Percentiles rank a stretch among this genome's conserved stretches.
phyloP scores from a whole-genome alignment of 2,797 vertebrate species.

The Spinibarbus caldwelli region DNA sequence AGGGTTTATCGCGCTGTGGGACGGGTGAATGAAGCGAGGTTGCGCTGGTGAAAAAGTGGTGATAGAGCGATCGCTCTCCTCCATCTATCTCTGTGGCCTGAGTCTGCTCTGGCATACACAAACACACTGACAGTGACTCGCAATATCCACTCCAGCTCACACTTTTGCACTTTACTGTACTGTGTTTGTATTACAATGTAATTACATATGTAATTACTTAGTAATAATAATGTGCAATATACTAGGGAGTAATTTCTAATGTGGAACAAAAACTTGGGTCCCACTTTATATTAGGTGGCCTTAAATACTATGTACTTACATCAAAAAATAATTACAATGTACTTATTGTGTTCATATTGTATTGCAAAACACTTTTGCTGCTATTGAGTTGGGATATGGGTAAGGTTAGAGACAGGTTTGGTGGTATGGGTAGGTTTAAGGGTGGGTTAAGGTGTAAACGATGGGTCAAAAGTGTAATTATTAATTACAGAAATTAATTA shows the following conservation, averaged over 20 bases:
- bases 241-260: not conserved
- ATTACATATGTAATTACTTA: not conserved
- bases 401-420: too few species aligned
- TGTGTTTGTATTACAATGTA: not conserved
- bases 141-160: slow-evolving; percentile 34
- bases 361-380: too few species aligned
- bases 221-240: not conserved
- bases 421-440: too few species aligned
- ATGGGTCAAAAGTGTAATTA: too few species aligned
- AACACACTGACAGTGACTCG: not conserved
- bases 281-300: too few species aligned
- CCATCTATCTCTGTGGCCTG: slow-evolving; percentile 7
- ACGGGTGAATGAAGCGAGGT: slow-evolving; percentile 38
- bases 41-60: slow-evolving; percentile 39
- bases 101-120: slow-evolving; percentile 7
- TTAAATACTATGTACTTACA: too few species aligned
- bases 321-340: too few species aligned
- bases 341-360: too few species aligned
- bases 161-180: not conserved
- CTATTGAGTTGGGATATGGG: too few species aligned
- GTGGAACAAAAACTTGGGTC: too few species aligned
- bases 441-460: too few species aligned
- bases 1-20: slow-evolving; percentile 39
- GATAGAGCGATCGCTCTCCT: slow-evolving; percentile 46
- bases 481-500: too few species aligned